Base-by-base conservation (phyloP, 2,888 invertebrate species). In the Pseudococcus viburni region DNA sequence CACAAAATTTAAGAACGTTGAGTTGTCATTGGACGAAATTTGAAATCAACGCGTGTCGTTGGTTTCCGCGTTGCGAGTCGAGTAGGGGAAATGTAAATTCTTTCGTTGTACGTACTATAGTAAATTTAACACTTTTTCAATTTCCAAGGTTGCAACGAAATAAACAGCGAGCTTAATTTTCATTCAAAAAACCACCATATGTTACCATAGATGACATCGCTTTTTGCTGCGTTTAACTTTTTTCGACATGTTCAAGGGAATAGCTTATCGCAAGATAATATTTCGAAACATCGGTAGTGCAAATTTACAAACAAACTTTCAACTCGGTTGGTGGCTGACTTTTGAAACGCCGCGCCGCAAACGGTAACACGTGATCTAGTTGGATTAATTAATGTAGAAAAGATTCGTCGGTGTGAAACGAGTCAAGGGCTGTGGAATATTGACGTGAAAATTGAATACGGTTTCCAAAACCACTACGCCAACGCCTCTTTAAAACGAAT, bases 111-210 rank as follows among this genome's bases (percentile, higher is more conserved):
- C n/a, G n/a, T n/a, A n/a, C n/a, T n/a, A n/a, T n/a, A 55, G 7
- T n/a, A 55, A 55, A 4, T 55, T 55, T 17, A 33, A 55, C 55
- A 55, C 55, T 55, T 55, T 55, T 55, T n/a, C 5, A 55, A 55
- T 55, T 55, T n/a, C 55, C n/a, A 55, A 55, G 55, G 55, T 55
- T n/a, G n/a, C 55, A n/a, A 6, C 55, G 12, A 55, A 55, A 55
- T n/a, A 15, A 55, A 55, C 42, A 42, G 0, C 26, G 26, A 42
- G 42, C 5, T 42, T 42, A 42, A 55, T 55, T 55, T 55, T 55
- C 55, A 55, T 55, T 55, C 55, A 55, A 55, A 55, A 55, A 55
- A 55, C 55, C 55, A 55, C 55, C 55, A 55, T 7, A n/a, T 55
- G 55, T 55, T 55, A n/a, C 55, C 0, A 55, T 6, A 55, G n/a